Conservation (phyloP, 2,113 vertebrate genomes). For the Nipponia nippon region DNA sequence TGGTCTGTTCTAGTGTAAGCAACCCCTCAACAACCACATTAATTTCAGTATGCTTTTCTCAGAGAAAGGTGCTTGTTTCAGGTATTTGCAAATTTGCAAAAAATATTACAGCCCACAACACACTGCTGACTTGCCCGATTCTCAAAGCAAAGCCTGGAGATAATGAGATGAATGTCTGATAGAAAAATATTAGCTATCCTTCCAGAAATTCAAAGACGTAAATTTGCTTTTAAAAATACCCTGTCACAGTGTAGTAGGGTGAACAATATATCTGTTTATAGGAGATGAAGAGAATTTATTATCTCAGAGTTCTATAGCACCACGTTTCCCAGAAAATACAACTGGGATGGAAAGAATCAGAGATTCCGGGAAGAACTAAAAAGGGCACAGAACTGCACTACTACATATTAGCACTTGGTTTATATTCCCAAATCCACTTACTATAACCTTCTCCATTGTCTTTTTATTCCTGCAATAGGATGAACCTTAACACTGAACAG, state of each 20-base stretch:
- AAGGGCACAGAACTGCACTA: not conserved
- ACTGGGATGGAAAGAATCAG: not conserved
- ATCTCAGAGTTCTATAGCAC: not conserved
- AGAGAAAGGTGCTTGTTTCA: not conserved
- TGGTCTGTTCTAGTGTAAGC: not conserved
- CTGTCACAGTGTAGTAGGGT: not conserved
- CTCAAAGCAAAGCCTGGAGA: not conserved
- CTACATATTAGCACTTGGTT: not conserved
- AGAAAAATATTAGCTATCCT: not conserved
- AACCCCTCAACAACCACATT: not conserved
- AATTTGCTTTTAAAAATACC: not conserved
- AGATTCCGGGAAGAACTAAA: not conserved
- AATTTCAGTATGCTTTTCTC: not conserved
- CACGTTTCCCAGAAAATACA: not conserved
- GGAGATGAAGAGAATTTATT: not conserved
- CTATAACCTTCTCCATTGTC: not conserved
- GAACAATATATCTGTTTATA: not conserved
- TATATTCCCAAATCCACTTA: not conserved
- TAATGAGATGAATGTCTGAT: not conserved
- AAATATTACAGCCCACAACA: not conserved
- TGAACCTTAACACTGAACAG: not conserved
- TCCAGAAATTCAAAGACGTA: not conserved
- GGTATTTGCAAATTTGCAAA: not conserved
- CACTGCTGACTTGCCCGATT: rapidly evolving
- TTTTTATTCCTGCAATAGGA: not conserved